A percentile compares a stretch with the other conserved stretches of the same genome.
Conservation (phyloP, 2,888 invertebrate species). For the Proisotoma minuta region DNA sequence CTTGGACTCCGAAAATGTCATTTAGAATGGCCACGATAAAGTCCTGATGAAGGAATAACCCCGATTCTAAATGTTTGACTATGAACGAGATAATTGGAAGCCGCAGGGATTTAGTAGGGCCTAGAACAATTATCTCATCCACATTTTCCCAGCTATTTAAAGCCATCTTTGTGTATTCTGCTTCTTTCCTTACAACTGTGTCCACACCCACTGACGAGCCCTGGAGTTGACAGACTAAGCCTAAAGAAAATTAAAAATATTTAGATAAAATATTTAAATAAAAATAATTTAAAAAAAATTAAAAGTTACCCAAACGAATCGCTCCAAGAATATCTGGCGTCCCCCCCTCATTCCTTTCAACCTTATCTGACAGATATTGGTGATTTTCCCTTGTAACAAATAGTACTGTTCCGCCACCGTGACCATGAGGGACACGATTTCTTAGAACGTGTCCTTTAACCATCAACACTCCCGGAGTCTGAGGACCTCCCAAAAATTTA, state of each 20-base stretch:
- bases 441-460: slow-evolving; percentile 59
- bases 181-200: too few species aligned
- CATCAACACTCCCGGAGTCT: slow-evolving; percentile 56
- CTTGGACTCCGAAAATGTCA: slow-evolving; percentile 83
- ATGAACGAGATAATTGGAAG: slow-evolving; percentile 40
- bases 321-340: slow-evolving; percentile 72
- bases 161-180: slow-evolving; percentile 21
- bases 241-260: too few species aligned
- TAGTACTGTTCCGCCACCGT: background rate
- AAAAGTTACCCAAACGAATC: slow-evolving; percentile 74
- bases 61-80: slow-evolving; percentile 28
- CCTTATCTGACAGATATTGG: background rate
- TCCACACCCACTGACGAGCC: too few species aligned
- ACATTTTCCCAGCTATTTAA: slow-evolving; percentile 20
- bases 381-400: background rate
- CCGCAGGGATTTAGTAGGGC: slow-evolving; percentile 9
- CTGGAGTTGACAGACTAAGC: too few species aligned
- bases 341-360: slow-evolving; percentile 60
- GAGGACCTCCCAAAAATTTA: slow-evolving; percentile 42
- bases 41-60: slow-evolving; percentile 78
- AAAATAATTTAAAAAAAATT: too few species aligned
- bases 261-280: too few species aligned
- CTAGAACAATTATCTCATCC: slow-evolving; percentile 31
- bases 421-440: slow-evolving; percentile 52
- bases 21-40: slow-evolving; percentile 79